Base-by-base conservation (phyloP, 2,797 vertebrate genomes). In the Apogon hyalosoma region DNA sequence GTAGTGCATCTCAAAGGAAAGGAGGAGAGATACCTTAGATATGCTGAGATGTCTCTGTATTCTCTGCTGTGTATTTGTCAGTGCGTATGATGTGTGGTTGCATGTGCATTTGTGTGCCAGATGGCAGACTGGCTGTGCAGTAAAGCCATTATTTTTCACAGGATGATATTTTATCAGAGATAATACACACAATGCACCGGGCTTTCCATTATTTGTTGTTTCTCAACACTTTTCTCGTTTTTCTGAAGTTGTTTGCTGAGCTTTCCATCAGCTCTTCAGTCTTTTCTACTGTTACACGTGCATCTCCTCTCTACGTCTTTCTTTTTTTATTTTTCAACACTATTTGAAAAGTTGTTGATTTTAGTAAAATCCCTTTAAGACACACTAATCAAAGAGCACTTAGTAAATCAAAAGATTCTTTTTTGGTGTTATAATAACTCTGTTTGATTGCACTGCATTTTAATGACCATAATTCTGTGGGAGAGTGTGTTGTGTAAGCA, bases 81-180 rank as follows among this genome's bases (percentile, higher is more conserved):
- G 48, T 61, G 55, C 74, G 77, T 55, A 16, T 45, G 59, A 55
- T 59, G 53, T 59, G 48, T 52, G 53, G 62, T 45, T 60, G 42
- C 46, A 33, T 66, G 48, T 42, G 31, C 49, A 53, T 49, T 33
- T 67, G 59, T 69, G 53, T 57, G 47, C 65, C 72, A 84, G 75
- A 82, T 77, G 69, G 55, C 62, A 74, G 72, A 56, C 69, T 80
- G 77, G 57, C 85, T 82, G 73, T 82, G 75, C 59, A 81, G 62
- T 83, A 75, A 81, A 89, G 88, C 69, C 76, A 83, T 90, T 88
- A 84, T 83, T 90, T 90, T 90, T 85, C 80, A 83, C 52, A 77
- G 71, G 71, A 77, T 73, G 60, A 61, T 82, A 76, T 88, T 88
- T 87, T 83, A 82, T 89, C 79, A 84, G 66, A 79, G 71, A 75